Evolutionary conservation across 1,140 invertebrate species (phyloP).

Genomic region (Ips typographus): DNA sequence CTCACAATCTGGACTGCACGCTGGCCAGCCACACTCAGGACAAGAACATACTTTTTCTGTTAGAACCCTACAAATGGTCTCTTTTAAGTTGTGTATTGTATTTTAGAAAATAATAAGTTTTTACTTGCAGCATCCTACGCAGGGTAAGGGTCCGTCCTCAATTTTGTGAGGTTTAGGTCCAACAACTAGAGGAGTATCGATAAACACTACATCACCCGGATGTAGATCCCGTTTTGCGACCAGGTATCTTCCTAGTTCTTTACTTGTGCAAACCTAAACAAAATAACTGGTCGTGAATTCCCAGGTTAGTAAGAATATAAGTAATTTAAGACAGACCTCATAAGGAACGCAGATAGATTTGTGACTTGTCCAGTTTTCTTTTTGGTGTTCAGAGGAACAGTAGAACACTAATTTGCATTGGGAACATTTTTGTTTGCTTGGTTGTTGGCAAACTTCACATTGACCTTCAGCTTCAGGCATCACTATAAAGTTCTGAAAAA

Average conservation of each 20-base stretch:
- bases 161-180: constrained; percentile 64
- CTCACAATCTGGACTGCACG: constrained; percentile 62
- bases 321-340: constrained; percentile 48
- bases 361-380: constrained; percentile 67
- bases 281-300: neutral
- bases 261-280: constrained; percentile 46
- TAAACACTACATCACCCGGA: constrained; percentile 70
- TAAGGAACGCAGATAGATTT: constrained; percentile 63
- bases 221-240: constrained; percentile 71
- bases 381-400: constrained; percentile 69
- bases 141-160: constrained; percentile 44
- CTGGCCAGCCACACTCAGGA: constrained; percentile 66
- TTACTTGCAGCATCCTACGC: constrained; percentile 63
- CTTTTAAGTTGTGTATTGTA: neutral
- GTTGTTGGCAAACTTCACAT: constrained; percentile 59
- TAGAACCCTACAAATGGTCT: constrained; percentile 9
- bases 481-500: too few species aligned
- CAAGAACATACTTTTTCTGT: constrained; percentile 18
- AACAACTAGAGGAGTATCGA: constrained; percentile 68
- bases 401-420: constrained; percentile 67
- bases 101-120: neutral
- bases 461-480: constrained; percentile 25
- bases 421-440: constrained; percentile 62
- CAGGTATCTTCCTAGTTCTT: constrained; percentile 58
- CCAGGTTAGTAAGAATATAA: neutral